Percentiles rank a stretch among this genome's conserved stretches.
Conservation (phyloP, 1,140 invertebrate species). For the Eueides isabella region DNA sequence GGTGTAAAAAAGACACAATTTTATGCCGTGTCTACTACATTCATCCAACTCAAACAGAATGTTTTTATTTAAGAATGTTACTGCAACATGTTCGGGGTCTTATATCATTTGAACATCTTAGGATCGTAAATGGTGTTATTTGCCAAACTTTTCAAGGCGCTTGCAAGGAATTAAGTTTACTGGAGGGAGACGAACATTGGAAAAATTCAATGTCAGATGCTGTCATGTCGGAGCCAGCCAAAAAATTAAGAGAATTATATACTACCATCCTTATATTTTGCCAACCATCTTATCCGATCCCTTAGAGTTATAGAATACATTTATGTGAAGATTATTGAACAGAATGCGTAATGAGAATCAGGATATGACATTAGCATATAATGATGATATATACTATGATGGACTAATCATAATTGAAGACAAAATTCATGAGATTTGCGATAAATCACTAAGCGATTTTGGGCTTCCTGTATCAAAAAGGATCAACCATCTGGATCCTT, state of each 20-base stretch:
- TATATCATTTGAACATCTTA: constrained; percentile 58
- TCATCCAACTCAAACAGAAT: constrained; percentile 62
- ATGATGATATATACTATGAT: constrained; percentile 45
- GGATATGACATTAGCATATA: constrained; percentile 46
- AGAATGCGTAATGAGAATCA: constrained; percentile 19
- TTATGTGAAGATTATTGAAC: too few relatives aligned
- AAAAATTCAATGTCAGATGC: constrained; percentile 45
- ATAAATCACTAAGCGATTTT: too few relatives aligned
- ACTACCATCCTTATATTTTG: constrained; percentile 50
- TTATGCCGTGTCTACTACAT: constrained; percentile 66
- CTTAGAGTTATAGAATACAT: constrained; percentile 12
- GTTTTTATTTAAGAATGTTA: constrained; percentile 70
- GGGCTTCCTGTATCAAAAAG: constrained; percentile 42
- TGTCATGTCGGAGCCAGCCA: constrained; percentile 43
- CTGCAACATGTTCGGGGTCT: constrained; percentile 63
- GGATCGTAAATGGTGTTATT: constrained; percentile 55
- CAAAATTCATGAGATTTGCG: constrained; percentile 23
- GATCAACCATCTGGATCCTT: too few relatives aligned
- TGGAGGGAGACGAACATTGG: constrained; percentile 50
- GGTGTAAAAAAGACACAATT: constrained; percentile 40
- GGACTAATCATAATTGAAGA: constrained; percentile 46
- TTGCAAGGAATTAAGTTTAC: constrained; percentile 48
- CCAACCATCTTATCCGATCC: constrained; percentile 48
- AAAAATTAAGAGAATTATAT: constrained; percentile 50
- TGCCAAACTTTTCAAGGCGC: constrained; percentile 50